Percentiles rank a stretch among this genome's conserved stretches.
phyloP scores from a whole-genome alignment of 1,140 invertebrate genomes.

The Cotesia glomerata region DNA sequence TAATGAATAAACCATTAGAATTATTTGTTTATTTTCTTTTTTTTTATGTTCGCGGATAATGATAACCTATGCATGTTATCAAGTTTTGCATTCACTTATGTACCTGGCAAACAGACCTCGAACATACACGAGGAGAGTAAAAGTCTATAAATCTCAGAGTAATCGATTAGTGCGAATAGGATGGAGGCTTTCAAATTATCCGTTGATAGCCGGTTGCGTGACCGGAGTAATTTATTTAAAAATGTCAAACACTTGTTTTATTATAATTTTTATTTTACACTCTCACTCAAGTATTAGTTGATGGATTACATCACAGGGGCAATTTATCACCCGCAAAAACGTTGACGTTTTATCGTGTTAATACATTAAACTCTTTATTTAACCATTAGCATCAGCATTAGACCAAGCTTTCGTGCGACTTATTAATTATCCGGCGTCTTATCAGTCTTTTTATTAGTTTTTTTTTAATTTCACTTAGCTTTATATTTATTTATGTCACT shows the following conservation, averaged over 20 bases:
- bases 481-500: no score
- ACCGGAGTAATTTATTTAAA: slow-evolving; percentile 10
- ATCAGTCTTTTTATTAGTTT: neutral
- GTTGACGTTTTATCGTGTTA: slow-evolving; percentile 7
- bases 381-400: slow-evolving; percentile 4
- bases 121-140: no score
- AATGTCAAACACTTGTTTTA: slow-evolving; percentile 2
- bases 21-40: no score
- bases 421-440: slow-evolving; percentile 21
- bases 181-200: no score
- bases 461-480: neutral
- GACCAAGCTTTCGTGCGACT: neutral
- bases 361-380: slow-evolving; percentile 25
- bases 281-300: slow-evolving; percentile 8
- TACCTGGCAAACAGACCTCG: no score
- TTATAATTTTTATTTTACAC: neutral
- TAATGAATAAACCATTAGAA: no score
- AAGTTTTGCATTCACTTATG: no score
- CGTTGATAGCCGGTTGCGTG: neutral
- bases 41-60: no score
- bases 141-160: no score
- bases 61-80: no score
- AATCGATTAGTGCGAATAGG: no score
- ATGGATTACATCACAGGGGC: slow-evolving; percentile 25
- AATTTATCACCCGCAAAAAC: slow-evolving; percentile 20